These are phyloP conservation scores for Willowsia nigromaculata DNA, from an alignment of 2,888 invertebrate species.

Conservation along the genomic window DNA sequence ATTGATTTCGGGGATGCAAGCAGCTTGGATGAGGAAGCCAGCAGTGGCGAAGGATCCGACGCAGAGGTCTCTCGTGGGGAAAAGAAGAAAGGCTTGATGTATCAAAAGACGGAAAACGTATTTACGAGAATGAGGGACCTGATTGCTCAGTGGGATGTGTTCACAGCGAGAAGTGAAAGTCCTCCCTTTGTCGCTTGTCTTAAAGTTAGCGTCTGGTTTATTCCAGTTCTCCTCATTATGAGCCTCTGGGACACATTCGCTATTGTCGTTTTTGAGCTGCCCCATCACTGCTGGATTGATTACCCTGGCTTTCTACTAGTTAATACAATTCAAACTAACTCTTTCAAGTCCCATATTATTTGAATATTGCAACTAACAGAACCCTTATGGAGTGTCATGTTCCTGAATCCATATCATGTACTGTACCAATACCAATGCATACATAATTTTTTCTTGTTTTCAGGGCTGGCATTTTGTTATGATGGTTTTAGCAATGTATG, in stretches of 20 bases:
- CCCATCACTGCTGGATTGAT: slow-evolving; percentile 67
- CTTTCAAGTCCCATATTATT: too few species aligned
- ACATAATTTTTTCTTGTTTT: not conserved
- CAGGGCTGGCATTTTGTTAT: slow-evolving; percentile 55
- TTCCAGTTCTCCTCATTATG: slow-evolving; percentile 63
- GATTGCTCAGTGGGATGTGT: slow-evolving; percentile 66
- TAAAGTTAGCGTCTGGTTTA: slow-evolving; percentile 39
- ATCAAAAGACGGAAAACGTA: slow-evolving; percentile 64
- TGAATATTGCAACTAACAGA: not conserved
- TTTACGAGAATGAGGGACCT: slow-evolving; percentile 54
- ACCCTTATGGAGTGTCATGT: too few species aligned
- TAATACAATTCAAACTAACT: not conserved
- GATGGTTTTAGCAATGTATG: slow-evolving; percentile 65
- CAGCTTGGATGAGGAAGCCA: slow-evolving; percentile 29
- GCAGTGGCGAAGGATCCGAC: slow-evolving; percentile 42
- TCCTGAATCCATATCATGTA: too few species aligned
- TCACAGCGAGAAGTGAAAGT: slow-evolving; percentile 39
- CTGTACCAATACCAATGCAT: not conserved
- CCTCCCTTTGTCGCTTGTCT: slow-evolving; percentile 54
- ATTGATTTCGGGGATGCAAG: not conserved
- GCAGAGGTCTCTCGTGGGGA: not conserved
- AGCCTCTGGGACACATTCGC: slow-evolving; percentile 74
- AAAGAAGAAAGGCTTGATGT: slow-evolving; percentile 36
- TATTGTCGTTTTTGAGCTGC: slow-evolving; percentile 70
- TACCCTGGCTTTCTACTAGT: slow-evolving; percentile 74